Evolutionary conservation across 2,113 vertebrate genomes (phyloP).

Genomic region (Otocyon megalotis): DNA sequence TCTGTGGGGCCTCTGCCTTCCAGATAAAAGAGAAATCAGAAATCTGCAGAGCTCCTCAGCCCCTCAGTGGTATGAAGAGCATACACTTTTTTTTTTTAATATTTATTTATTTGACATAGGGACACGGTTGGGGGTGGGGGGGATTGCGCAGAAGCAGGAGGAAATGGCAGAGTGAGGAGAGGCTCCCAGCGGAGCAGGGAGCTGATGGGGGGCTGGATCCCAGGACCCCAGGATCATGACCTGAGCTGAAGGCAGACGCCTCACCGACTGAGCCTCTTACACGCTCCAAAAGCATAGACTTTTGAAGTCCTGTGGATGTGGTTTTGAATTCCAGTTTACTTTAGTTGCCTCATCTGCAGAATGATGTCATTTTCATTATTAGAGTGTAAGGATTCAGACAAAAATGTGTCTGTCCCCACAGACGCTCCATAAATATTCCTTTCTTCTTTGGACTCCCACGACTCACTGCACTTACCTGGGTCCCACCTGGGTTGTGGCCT

Average conservation of each 20-base stretch:
- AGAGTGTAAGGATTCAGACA: neutral
- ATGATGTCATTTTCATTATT: slow-evolving; percentile 1
- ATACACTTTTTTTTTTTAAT: neutral
- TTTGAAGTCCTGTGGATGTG: neutral
- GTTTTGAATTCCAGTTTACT: slow-evolving; percentile 16
- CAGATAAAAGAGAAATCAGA: neutral
- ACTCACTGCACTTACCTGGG: neutral
- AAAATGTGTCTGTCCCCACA: neutral
- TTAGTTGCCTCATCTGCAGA: neutral
- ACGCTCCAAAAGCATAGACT: neutral
- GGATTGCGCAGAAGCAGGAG: too few relatives aligned
- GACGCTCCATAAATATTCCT: neutral
- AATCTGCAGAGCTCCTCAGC: neutral
- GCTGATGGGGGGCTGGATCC: too few relatives aligned
- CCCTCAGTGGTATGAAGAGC: neutral
- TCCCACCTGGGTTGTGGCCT: neutral
- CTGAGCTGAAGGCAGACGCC: too few relatives aligned
- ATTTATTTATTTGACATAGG: too few relatives aligned
- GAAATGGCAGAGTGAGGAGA: too few relatives aligned
- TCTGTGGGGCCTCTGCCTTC: neutral
- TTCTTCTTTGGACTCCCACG: neutral
- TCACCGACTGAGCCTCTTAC: too few relatives aligned
- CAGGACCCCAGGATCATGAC: too few relatives aligned
- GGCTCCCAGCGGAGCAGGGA: too few relatives aligned
- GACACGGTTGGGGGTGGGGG: too few relatives aligned